These are phyloP conservation scores for Rhaphigaster nebulosa DNA, from an alignment of 2,888 invertebrate genomes.

Conservation along the genomic window DNA sequence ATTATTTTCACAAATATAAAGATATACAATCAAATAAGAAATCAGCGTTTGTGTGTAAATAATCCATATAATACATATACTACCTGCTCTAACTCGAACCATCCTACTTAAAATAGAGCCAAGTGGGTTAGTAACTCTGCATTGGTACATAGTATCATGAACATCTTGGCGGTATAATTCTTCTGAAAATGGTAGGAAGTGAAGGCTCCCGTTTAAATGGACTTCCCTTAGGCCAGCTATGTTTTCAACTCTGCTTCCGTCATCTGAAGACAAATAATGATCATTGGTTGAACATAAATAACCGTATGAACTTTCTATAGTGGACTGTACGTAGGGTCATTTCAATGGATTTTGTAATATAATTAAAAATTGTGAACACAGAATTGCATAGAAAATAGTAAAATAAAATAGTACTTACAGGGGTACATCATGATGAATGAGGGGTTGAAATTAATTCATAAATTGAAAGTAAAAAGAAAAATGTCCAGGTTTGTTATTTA, in stretches of 20 bases:
- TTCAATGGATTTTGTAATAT: no score
- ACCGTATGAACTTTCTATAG: no score
- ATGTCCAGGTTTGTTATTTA: no score
- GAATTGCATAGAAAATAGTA: no score
- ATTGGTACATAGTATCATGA: constrained; percentile 87
- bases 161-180: constrained; percentile 86
- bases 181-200: constrained; percentile 86
- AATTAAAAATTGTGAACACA: not conserved
- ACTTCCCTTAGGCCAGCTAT: constrained; percentile 80
- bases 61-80: constrained; percentile 67
- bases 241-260: constrained; percentile 76
- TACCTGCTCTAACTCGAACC: constrained; percentile 91
- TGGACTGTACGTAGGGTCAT: no score
- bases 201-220: constrained; percentile 86
- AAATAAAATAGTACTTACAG: no score
- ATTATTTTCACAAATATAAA: no score
- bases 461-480: no score
- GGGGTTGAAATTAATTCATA: no score
- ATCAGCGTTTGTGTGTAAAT: not conserved
- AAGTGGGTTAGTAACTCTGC: constrained; percentile 78
- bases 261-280: constrained; percentile 69
- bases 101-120: constrained; percentile 87
- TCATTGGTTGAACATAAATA: no score
- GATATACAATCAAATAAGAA: no score
- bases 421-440: no score